phyloP scores from a whole-genome alignment of 1,140 invertebrate species.

The Pseudachorutes palmiensis region DNA sequence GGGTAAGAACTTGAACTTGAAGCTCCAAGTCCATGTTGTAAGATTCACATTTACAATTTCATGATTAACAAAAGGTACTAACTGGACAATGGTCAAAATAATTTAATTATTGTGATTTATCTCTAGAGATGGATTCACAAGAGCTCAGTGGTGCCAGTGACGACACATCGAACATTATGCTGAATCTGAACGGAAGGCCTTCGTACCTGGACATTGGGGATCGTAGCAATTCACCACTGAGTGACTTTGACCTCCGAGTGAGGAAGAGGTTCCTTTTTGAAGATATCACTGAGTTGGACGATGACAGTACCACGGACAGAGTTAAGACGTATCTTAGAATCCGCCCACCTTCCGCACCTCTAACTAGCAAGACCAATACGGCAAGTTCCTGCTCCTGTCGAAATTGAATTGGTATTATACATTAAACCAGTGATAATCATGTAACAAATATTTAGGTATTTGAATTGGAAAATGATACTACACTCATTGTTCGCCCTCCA shows the following conservation, averaged over 20 bases:
- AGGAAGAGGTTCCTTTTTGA: conserved; percentile 1
- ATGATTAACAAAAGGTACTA: too few relatives aligned
- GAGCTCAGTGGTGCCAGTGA: too few relatives aligned
- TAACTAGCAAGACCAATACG: neutral
- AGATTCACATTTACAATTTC: too few relatives aligned
- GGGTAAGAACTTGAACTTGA: too few relatives aligned
- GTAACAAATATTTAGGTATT: conserved; percentile 18
- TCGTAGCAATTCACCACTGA: neutral
- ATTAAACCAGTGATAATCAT: neutral
- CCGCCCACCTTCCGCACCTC: conserved; percentile 7
- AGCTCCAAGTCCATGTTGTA: too few relatives aligned
- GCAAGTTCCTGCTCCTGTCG: neutral
- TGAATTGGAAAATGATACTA: neutral
- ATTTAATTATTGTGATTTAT: too few relatives aligned
- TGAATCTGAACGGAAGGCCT: neutral
- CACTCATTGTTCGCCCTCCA: neutral
- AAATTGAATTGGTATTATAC: neutral
- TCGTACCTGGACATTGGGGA: conserved; percentile 1
- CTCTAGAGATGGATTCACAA: too few relatives aligned
- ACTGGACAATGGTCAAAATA: too few relatives aligned
- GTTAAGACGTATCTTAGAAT: conserved; percentile 25
- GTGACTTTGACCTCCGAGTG: neutral
- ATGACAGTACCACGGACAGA: conserved; percentile 5
- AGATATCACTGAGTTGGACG: neutral
- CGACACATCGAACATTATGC: too few relatives aligned